phyloP scores from a whole-genome alignment of 2,797 vertebrate species.

The Aeoliscus strigatus region DNA sequence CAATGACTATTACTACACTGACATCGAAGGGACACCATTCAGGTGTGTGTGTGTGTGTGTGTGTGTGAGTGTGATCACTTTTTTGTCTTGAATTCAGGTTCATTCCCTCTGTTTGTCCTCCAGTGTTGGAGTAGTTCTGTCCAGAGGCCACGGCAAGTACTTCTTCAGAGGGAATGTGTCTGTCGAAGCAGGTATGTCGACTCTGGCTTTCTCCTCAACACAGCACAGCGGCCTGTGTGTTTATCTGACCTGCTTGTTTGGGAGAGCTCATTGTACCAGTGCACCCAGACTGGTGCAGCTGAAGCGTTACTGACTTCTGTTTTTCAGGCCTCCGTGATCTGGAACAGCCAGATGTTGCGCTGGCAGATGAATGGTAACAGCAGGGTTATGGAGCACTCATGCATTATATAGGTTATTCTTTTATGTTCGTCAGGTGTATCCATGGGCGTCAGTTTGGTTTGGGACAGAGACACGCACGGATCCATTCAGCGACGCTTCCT shows the following conservation, averaged over 20 bases:
- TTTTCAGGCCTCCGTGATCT: slow-evolving; percentile 92
- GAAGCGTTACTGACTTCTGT: slow-evolving; percentile 67
- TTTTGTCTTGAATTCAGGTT: background rate
- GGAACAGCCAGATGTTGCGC: slow-evolving; percentile 94
- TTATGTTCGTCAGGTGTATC: slow-evolving; percentile 36
- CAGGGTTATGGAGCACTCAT: slow-evolving; percentile 54
- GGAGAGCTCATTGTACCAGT: slow-evolving; percentile 19
- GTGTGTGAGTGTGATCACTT: background rate
- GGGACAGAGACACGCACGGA: too few species aligned
- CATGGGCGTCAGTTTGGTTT: too few species aligned
- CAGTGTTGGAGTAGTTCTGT: slow-evolving; percentile 94
- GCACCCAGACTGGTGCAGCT: slow-evolving; percentile 37
- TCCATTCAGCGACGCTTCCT: too few species aligned
- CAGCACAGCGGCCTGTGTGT: too few species aligned
- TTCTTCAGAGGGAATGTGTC: slow-evolving; percentile 97
- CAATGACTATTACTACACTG: slow-evolving; percentile 99
- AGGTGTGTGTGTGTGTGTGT: slow-evolving; percentile 69
- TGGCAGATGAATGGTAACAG: slow-evolving; percentile 96
- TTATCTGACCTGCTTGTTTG: slow-evolving; percentile 28
- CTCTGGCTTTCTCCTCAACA: background rate
- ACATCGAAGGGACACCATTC: slow-evolving; percentile 98
- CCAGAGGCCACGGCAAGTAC: slow-evolving; percentile 94
- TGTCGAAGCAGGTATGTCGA: slow-evolving; percentile 84
- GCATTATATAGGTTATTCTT: slow-evolving; percentile 66
- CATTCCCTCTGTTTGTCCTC: slow-evolving; percentile 12